Conservation (phyloP, 2,888 invertebrate species). For the Tolmerus cingulatus region DNA sequence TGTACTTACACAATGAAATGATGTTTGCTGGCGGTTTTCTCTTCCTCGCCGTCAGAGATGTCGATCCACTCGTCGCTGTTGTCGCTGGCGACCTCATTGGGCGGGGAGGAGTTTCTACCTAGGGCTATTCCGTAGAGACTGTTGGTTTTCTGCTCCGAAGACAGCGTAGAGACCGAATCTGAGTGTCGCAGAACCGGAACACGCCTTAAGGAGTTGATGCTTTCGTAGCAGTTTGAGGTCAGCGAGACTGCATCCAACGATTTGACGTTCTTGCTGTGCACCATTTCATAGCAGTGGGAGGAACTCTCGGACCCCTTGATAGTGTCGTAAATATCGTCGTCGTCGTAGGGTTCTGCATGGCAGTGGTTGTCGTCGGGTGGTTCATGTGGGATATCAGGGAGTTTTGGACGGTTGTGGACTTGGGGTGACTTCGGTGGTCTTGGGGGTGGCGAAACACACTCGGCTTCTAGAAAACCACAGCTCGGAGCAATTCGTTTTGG, state of each 20-base stretch:
- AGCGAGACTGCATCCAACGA: constrained; percentile 56
- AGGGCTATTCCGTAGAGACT: constrained; percentile 61
- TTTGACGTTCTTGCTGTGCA: constrained; percentile 50
- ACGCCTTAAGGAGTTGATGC: constrained; percentile 56
- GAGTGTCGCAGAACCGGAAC: constrained; percentile 54
- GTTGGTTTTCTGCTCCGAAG: constrained; percentile 62
- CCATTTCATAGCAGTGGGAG: constrained; percentile 61
- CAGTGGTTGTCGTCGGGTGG: background rate
- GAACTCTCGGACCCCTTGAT: constrained; percentile 67
- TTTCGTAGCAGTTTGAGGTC: constrained; percentile 62
- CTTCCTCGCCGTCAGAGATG: constrained; percentile 56
- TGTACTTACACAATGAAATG: constrained; percentile 64
- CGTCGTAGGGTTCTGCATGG: constrained; percentile 54
- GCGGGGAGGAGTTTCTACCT: constrained; percentile 50
- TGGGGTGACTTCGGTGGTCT: constrained; percentile 46
- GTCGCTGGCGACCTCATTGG: constrained; percentile 52
- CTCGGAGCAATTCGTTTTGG: constrained; percentile 57
- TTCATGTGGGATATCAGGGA: constrained; percentile 21
- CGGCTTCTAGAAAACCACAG: background rate
- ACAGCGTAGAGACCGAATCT: constrained; percentile 60
- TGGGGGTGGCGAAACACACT: background rate
- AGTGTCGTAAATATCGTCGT: constrained; percentile 71
- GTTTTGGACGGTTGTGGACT: constrained; percentile 33
- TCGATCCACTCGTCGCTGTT: constrained; percentile 63
- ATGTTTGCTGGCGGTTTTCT: constrained; percentile 45